Percentiles rank a stretch among this genome's conserved stretches.
These are phyloP conservation scores for Wiebesia pumilae DNA, from an alignment of 1,140 invertebrate genomes.

Conservation along the genomic window DNA sequence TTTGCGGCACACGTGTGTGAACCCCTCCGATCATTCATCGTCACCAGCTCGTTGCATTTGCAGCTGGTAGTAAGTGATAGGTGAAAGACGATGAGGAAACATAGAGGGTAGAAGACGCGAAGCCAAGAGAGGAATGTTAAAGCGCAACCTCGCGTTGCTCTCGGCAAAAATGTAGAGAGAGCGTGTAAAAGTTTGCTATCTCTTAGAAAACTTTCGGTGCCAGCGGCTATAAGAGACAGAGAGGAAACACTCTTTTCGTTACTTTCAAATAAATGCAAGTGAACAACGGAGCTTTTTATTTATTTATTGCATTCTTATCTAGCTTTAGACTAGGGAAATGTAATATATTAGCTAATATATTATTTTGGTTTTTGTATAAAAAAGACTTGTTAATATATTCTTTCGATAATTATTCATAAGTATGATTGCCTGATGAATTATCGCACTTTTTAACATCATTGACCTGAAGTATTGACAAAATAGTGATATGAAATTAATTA, in stretches of 20 bases:
- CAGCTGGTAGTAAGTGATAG: slow-evolving; percentile 10
- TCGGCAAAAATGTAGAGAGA: neutral
- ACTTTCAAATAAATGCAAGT: neutral
- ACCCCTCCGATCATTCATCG: slow-evolving; percentile 18
- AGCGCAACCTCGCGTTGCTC: neutral
- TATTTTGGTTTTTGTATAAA: neutral
- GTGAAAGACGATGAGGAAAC: neutral
- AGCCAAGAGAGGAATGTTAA: slow-evolving; percentile 43
- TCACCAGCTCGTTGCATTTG: neutral
- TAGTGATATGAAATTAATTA: too few species aligned
- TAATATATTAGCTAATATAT: neutral
- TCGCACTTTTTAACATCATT: too few species aligned
- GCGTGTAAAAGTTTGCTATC: neutral
- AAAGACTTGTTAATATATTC: too few species aligned
- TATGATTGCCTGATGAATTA: too few species aligned
- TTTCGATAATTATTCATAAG: too few species aligned
- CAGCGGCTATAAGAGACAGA: neutral
- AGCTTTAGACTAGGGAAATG: neutral
- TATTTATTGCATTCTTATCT: neutral
- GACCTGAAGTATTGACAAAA: too few species aligned
- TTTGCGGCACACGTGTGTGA: slow-evolving; percentile 44
- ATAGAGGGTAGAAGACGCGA: neutral
- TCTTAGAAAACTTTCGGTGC: neutral
- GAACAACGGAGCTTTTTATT: neutral
- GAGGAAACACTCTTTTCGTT: neutral